phyloP scores from a whole-genome alignment of 2,888 invertebrate species.

The Ecdyonurus torrentis region DNA sequence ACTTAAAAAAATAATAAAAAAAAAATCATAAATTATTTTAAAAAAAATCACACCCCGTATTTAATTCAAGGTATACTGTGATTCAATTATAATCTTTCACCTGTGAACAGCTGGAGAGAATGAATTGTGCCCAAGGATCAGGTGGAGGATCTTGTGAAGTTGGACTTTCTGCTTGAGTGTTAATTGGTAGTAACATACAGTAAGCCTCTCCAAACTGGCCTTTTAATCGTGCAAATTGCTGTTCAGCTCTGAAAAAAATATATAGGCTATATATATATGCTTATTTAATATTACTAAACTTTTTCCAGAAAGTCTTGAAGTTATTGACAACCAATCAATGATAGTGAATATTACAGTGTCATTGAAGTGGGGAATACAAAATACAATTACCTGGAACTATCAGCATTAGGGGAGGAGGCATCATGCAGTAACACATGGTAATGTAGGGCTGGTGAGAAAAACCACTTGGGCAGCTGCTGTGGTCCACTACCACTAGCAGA shows the following conservation, averaged over 20 bases:
- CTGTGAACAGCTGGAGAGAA: conserved; percentile 22
- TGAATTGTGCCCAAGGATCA: conserved; percentile 74
- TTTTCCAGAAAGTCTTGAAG: no score
- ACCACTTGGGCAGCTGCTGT: conserved; percentile 42
- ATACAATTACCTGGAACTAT: neutral
- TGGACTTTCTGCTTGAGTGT: conserved; percentile 24
- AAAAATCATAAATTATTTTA: no score
- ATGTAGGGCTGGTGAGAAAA: conserved; percentile 50
- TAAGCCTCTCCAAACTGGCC: neutral
- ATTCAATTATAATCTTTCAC: no score
- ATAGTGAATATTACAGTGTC: no score
- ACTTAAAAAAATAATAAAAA: no score
- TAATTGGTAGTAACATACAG: conserved; percentile 62
- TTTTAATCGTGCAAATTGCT: neutral
- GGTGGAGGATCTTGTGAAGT: conserved; percentile 38
- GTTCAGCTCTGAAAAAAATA: neutral
- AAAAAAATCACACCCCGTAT: no score
- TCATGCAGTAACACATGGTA: conserved; percentile 86
- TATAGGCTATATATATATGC: no score
- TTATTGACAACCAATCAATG: no score
- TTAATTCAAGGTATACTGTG: no score
- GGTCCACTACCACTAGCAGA: conserved; percentile 19
- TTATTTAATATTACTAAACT: no score
- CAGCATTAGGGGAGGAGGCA: conserved; percentile 27
- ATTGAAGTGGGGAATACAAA: no score